Evolutionary conservation across 2,888 invertebrate genomes (phyloP).

Genomic region (Melinaea menophilus): DNA sequence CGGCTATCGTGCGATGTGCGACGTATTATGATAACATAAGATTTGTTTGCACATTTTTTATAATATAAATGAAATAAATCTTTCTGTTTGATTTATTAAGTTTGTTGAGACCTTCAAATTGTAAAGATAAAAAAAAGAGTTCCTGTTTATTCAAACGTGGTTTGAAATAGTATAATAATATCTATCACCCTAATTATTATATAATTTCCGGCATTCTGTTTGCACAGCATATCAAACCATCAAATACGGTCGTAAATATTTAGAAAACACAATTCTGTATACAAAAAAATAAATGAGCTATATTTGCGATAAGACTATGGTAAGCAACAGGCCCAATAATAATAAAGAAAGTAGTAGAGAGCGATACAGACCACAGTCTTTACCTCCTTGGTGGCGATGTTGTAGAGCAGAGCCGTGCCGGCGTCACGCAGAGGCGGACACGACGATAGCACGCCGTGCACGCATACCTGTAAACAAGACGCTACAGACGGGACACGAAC

Average conservation of each 20-base stretch:
- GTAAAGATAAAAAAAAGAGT: no score
- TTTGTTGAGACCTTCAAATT: no score
- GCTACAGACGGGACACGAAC: no score
- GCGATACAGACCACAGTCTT: conserved; percentile 96
- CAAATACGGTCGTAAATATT: no score
- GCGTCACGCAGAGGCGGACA: conserved; percentile 84
- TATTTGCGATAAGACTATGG: background rate
- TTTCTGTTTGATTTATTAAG: background rate
- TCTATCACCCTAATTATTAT: no score
- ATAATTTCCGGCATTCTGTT: no score
- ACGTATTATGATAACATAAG: background rate
- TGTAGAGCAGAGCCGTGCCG: conserved; percentile 92
- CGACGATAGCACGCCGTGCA: conserved; percentile 88
- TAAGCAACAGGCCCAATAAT: background rate
- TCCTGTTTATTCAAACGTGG: no score
- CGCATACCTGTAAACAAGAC: conserved; percentile 81
- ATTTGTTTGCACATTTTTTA: background rate
- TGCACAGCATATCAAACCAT: no score
- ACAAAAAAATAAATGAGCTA: no score
- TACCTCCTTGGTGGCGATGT: conserved; percentile 96
- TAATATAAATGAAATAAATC: background rate
- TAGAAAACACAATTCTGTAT: no score
- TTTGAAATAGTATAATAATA: no score
- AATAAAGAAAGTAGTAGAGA: conserved; percentile 16
- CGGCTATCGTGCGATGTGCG: background rate